Conservation (phyloP, 2,888 invertebrate species). For the Bombylius discolor region DNA sequence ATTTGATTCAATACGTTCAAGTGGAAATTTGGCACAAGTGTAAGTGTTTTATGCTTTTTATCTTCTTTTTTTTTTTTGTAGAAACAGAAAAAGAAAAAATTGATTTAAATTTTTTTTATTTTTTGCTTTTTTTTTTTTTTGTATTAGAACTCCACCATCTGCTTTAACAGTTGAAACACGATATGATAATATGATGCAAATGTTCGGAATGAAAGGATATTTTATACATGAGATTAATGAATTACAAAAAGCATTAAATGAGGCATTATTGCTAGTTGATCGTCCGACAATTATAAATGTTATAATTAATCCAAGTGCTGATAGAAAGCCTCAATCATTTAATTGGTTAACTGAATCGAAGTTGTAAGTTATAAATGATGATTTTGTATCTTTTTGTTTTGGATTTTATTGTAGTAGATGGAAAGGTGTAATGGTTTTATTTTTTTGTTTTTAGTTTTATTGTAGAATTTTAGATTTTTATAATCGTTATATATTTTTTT, state of each 20-base stretch:
- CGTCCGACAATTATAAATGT: slow-evolving; percentile 82
- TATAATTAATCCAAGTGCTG: slow-evolving; percentile 75
- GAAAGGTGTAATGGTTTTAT: background rate
- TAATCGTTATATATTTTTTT: background rate
- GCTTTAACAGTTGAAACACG: slow-evolving; percentile 62
- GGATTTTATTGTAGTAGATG: background rate
- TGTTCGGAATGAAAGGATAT: slow-evolving; percentile 71
- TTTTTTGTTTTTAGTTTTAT: background rate
- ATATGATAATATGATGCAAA: slow-evolving; percentile 82
- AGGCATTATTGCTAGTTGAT: slow-evolving; percentile 53
- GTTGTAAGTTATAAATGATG: slow-evolving; percentile 40
- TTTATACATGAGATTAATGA: slow-evolving; percentile 68
- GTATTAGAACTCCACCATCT: slow-evolving; percentile 67
- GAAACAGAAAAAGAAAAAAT: slow-evolving; percentile 4
- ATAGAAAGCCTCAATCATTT: slow-evolving; percentile 81
- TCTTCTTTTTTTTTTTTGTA: slow-evolving; percentile 1
- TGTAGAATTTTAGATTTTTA: background rate
- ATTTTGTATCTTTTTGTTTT: background rate
- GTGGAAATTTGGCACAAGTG: slow-evolving; percentile 62
- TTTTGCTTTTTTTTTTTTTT: slow-evolving; percentile 9
- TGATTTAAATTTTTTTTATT: background rate
- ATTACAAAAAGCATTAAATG: slow-evolving; percentile 54
- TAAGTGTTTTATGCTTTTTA: slow-evolving; percentile 36
- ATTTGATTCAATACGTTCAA: slow-evolving; percentile 53
- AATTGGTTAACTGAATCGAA: slow-evolving; percentile 90